Evolutionary conservation across 2,797 vertebrate species (phyloP), one percentile per base, ranked within the genome.

Genomic region (Hyperoplus lanceolatus): DNA sequence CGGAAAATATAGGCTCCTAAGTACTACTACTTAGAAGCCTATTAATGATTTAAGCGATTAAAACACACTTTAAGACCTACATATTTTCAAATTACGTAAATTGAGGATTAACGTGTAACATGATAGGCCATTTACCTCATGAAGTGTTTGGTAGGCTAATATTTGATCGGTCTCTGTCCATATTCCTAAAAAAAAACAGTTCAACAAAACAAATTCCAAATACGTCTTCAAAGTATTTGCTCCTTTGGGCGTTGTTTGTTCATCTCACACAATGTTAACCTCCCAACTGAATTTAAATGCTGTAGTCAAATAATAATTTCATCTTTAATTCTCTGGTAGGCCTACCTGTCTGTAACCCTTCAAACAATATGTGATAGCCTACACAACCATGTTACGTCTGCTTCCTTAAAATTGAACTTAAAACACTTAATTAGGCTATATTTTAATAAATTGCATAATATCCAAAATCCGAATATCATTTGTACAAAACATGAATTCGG

Each of bases 381-480:
- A 29, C 43, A 51, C 14, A 48, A 10, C 7, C 16, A 6, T 41
- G 6, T 61, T 9, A 1, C 2, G 36, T n/a, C 10, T 41, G 12
- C 39, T n/a, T 41, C 14, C 9, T 49, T 12, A 29, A 29, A 29
- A 29, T 3, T 29, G 29, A 29, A 3, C 5, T 36, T 41, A 16
- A 70, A 69, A 78, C 15, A 36, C 16, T 15, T 51, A 43, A 39
- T 8, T 5, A 29, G 29, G 29, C 41, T 38, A 50, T 2, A 61
- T 56, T 65, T 74, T 51, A 74, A 75, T 80, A 81, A 86, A 81
- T 76, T 82, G 80, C 81, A 75, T 68, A 10, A 60, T 18, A 18
- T 38, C 7, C 13, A 5, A 66, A 4, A 45, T 71, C 7, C 55
- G 21, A 53, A 41, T 29, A 16, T 54, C 1, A 70, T 21, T 58